A percentile compares a stretch with the other conserved stretches of the same genome.
Evolutionary conservation across 2,113 vertebrate genomes (phyloP).

Genomic region (Podilymbus podiceps): DNA sequence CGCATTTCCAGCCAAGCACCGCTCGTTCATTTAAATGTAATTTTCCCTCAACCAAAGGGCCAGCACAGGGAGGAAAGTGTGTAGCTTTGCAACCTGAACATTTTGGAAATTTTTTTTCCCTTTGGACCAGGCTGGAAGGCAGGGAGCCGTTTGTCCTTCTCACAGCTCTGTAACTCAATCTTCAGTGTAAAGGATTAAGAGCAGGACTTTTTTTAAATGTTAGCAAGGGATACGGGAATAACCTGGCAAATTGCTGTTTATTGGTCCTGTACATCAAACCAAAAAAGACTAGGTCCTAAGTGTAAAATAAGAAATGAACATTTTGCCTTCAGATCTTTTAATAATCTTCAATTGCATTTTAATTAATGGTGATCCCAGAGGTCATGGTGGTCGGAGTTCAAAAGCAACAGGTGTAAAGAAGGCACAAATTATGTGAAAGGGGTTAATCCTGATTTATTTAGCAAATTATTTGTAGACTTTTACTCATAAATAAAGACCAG

Average conservation of each 20-base stretch:
- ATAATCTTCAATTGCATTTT: not conserved
- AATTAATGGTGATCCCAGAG: not conserved
- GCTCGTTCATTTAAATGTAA: not conserved
- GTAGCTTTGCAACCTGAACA: not conserved
- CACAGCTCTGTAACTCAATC: not conserved
- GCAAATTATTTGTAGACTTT: not conserved
- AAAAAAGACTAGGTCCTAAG: not conserved
- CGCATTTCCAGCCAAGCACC: not conserved
- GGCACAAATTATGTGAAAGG: not conserved
- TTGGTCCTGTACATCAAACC: not conserved
- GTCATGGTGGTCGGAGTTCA: not conserved
- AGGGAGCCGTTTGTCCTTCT: not conserved
- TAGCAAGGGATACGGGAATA: not conserved
- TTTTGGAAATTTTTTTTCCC: not conserved
- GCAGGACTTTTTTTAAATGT: not conserved
- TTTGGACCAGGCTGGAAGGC: not conserved
- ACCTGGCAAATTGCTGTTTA: not conserved
- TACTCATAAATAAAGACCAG: not conserved
- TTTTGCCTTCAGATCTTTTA: not conserved
- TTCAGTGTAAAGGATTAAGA: not conserved
- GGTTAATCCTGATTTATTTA: not conserved
- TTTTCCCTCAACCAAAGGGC: not conserved
- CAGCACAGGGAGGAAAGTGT: not conserved
- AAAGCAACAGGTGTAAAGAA: not conserved
- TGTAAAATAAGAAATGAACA: not conserved